Conservation (phyloP, 2,113 vertebrate species). For the Chaenogobius annularis region DNA sequence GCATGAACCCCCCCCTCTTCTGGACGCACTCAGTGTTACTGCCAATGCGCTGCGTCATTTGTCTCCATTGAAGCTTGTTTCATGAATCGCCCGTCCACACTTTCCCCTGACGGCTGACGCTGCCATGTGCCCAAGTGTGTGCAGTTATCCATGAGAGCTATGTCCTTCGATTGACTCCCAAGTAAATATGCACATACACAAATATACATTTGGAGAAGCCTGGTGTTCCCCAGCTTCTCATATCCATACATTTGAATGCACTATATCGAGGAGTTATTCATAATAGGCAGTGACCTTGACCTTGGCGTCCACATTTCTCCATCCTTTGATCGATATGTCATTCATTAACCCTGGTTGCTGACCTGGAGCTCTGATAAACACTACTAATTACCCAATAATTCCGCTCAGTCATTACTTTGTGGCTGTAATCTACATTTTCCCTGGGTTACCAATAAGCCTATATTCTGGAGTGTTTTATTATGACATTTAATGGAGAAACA, state of each 20-base stretch:
- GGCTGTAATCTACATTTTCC: slow-evolving; percentile 33
- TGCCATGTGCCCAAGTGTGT: slow-evolving; percentile 12
- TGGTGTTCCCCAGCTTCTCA: neutral
- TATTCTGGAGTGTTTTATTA: slow-evolving; percentile 32
- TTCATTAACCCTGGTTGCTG: neutral
- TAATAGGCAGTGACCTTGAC: neutral
- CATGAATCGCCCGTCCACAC: slow-evolving; percentile 29
- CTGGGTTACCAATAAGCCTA: slow-evolving; percentile 42
- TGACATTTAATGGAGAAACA: slow-evolving; percentile 26
- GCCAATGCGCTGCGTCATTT: slow-evolving; percentile 23
- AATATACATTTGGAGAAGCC: slow-evolving; percentile 9
- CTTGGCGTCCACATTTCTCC: neutral
- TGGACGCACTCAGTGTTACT: slow-evolving; percentile 12
- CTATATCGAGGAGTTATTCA: neutral
- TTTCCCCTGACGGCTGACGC: slow-evolving; percentile 1
- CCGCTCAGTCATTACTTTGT: slow-evolving; percentile 17
- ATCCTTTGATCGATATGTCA: slow-evolving; percentile 1
- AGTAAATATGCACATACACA: slow-evolving; percentile 10
- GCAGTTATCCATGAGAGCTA: slow-evolving; percentile 19
- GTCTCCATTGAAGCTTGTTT: slow-evolving; percentile 44
- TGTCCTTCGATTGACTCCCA: slow-evolving; percentile 59
- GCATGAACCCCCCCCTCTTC: neutral
- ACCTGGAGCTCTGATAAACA: slow-evolving; percentile 2
- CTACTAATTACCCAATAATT: neutral
- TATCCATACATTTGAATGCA: neutral